Base-by-base conservation (phyloP, 2,797 vertebrate species). In the Microtus obscurus region DNA sequence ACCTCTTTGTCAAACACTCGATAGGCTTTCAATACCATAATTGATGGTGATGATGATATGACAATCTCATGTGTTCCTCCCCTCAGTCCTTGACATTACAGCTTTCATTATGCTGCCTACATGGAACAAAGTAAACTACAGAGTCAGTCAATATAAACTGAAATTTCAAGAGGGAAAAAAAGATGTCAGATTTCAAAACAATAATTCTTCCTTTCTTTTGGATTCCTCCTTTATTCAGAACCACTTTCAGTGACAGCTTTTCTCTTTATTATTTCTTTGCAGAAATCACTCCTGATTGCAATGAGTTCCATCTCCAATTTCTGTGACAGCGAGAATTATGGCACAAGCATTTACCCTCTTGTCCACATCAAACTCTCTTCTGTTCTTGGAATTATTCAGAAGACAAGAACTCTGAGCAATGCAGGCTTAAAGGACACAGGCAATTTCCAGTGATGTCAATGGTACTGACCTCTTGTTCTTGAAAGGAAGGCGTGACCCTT, bases 261-360 rank as follows among this genome's bases (percentile, higher is more conserved):
- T 96, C 79, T 97, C 89, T 95, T 97, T 97, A 95, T 96, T 95
- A 93, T 97, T 96, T 67, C 77, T 97, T 95, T 92, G 76, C n/a
- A 91, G 89, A 97, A 97, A 96, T 96, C 94, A 91, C 77, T 90
- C 16, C 61, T 96, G 97, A 98, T 97, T 96, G 92, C 86, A 96
- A 91, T 89, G 85, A 97, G 53, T 69, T 95, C 53, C 85, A 78
- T 91, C 95, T 96, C 94, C 94, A 94, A 69, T 97, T 97, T 97
- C 93, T 93, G 56, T 96, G 95, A 97, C 90, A 97, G 71, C 83
- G 79, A 97, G 92, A 97, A 92, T 97, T 97, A 93, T 77, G 88
- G 88, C 89, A 94, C 79, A 78, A 94, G 92, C 82, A 79, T 94
- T 97, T 95, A 95, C 92, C 92, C 93, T 97, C 94, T 96, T 95